A percentile compares a stretch with the other conserved stretches of the same genome.
Conservation (phyloP, 2,888 invertebrate species). For the Pristionchus arcanus region DNA sequence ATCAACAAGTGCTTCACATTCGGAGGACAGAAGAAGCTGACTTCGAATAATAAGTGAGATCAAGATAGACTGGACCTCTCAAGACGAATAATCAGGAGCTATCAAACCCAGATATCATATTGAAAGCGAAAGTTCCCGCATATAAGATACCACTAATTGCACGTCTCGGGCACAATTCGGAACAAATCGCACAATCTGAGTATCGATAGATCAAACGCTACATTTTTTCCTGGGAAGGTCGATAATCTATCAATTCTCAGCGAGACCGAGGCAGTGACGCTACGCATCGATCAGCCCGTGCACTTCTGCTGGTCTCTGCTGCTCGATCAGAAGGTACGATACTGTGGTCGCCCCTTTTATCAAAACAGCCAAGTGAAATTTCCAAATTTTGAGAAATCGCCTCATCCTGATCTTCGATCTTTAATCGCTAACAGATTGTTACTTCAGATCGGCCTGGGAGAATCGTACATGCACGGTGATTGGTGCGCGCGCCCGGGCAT, state of each 20-base stretch:
- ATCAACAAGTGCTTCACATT: constrained; percentile 58
- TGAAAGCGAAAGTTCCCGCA: neutral
- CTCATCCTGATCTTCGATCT: neutral
- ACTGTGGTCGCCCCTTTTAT: neutral
- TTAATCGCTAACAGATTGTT: neutral
- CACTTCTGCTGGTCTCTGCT: constrained; percentile 71
- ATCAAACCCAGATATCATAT: neutral
- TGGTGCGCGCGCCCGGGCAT: constrained; percentile 69
- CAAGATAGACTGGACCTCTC: neutral
- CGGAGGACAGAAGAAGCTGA: constrained; percentile 61
- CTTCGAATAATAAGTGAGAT: constrained; percentile 49
- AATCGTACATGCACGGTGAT: constrained; percentile 72
- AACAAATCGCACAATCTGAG: neutral
- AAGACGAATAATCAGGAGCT: neutral
- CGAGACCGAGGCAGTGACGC: constrained; percentile 58
- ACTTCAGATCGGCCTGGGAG: constrained; percentile 61
- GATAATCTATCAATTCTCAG: constrained; percentile 53
- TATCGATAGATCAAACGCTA: neutral
- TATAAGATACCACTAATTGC: neutral
- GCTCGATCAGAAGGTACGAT: constrained; percentile 67
- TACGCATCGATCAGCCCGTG: constrained; percentile 68
- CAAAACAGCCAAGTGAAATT: neutral
- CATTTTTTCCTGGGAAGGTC: neutral
- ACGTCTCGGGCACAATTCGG: neutral
- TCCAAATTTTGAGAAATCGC: neutral